Conservation (phyloP, 2,113 vertebrate species). For the Thryonomys swinderianus region DNA sequence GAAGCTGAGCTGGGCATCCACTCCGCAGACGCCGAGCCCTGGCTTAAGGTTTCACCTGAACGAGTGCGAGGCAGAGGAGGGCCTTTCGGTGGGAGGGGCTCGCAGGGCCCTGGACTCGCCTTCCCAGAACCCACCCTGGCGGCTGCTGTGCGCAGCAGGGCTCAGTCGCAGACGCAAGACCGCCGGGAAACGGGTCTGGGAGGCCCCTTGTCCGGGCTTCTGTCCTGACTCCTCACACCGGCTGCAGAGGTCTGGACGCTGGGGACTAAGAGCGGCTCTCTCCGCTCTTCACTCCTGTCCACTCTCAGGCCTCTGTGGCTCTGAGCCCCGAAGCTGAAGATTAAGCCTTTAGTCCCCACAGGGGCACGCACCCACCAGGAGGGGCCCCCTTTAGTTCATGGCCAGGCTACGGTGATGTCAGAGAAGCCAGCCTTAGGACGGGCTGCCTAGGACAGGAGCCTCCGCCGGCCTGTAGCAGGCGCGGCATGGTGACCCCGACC, state of each 20-base stretch:
- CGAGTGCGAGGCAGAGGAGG: not conserved
- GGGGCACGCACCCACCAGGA: not conserved
- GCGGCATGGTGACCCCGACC: fast-evolving
- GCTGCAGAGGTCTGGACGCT: not conserved
- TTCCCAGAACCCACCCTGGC: too few relatives aligned
- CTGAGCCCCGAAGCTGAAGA: not conserved
- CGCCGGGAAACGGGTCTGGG: too few relatives aligned
- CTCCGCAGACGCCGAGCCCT: not conserved
- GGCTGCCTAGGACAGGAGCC: not conserved
- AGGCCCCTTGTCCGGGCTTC: too few relatives aligned
- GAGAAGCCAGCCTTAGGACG: not conserved
- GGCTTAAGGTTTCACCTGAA: not conserved
- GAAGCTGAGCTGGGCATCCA: not conserved
- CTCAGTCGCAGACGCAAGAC: not conserved
- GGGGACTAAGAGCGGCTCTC: not conserved
- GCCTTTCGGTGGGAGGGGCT: not conserved
- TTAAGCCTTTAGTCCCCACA: not conserved
- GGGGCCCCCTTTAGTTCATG: not conserved
- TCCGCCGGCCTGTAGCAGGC: not conserved
- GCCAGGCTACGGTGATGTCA: not conserved
- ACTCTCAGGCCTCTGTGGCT: not conserved
- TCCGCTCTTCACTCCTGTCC: not conserved
- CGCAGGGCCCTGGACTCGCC: not conserved
- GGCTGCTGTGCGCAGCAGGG: not conserved
- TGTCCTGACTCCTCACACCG: not conserved